Percentiles rank a stretch among this genome's conserved stretches.
phyloP scores from a whole-genome alignment of 2,113 vertebrate species.

The Actenoides hombroni region DNA sequence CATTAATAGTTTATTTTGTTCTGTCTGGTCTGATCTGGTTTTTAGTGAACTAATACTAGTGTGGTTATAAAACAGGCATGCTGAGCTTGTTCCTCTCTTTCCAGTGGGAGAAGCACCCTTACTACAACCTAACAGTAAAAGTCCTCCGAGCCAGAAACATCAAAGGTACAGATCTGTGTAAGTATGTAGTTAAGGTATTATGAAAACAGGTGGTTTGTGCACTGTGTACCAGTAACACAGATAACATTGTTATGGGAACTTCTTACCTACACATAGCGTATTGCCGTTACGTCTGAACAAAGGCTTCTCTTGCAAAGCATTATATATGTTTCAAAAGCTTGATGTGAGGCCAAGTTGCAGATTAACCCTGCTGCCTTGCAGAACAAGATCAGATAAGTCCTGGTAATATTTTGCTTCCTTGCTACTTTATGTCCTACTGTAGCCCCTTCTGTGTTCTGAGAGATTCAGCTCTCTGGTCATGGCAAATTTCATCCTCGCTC shows the following conservation, averaged over 20 bases:
- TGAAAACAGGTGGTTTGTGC: not conserved
- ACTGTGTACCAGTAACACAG: not conserved
- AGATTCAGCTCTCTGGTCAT: not conserved
- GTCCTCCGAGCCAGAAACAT: conserved; percentile 78
- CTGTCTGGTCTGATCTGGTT: not conserved
- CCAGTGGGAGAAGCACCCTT: conserved; percentile 76
- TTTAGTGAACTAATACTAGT: not conserved
- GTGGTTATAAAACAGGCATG: not conserved
- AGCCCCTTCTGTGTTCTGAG: not conserved
- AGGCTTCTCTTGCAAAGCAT: not conserved
- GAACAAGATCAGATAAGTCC: not conserved
- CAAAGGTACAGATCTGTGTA: conserved; percentile 72
- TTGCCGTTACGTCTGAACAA: not conserved
- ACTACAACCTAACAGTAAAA: conserved; percentile 78
- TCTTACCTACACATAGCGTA: not conserved
- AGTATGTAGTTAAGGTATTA: conserved; percentile 44
- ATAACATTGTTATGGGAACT: not conserved
- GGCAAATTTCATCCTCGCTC: not conserved
- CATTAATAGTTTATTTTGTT: not conserved
- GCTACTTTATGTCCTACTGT: not conserved
- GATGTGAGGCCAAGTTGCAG: not conserved
- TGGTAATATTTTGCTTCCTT: not conserved
- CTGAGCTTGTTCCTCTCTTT: conserved; percentile 51
- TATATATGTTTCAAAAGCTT: not conserved
- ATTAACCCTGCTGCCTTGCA: not conserved